Conservation (phyloP, 1,140 invertebrate genomes). For the Mercenaria mercenaria region DNA sequence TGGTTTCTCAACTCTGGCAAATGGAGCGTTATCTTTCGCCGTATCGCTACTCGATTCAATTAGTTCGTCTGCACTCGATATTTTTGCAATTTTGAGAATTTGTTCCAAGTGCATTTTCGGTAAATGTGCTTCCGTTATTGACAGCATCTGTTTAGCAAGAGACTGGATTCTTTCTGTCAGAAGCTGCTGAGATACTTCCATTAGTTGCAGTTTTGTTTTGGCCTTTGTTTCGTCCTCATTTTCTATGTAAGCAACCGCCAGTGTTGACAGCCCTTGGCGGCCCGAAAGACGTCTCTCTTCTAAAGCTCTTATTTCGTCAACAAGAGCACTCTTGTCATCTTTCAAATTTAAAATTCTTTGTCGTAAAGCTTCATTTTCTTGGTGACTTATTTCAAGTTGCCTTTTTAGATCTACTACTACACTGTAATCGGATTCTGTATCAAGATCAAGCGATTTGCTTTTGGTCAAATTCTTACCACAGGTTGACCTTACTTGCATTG, state of each 20-base stretch:
- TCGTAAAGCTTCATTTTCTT: slow-evolving; percentile 86
- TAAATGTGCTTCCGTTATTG: slow-evolving; percentile 31
- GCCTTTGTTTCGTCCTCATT: slow-evolving; percentile 23
- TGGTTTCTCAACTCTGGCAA: background rate
- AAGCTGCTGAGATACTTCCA: background rate
- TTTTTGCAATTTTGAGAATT: slow-evolving; percentile 48
- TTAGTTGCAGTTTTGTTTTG: slow-evolving; percentile 12
- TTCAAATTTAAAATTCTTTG: slow-evolving; percentile 71
- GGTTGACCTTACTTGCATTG: slow-evolving; percentile 87
- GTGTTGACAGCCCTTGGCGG: background rate
- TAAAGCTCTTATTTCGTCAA: slow-evolving; percentile 88
- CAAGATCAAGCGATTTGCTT: slow-evolving; percentile 82
- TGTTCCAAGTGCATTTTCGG: slow-evolving; percentile 27
- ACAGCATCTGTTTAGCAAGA: slow-evolving; percentile 26
- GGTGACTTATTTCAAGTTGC: slow-evolving; percentile 91
- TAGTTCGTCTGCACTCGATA: slow-evolving; percentile 37
- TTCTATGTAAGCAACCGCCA: slow-evolving; percentile 44
- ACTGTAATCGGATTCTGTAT: slow-evolving; percentile 58
- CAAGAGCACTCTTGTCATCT: slow-evolving; percentile 81
- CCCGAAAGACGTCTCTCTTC: background rate
- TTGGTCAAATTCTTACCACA: slow-evolving; percentile 80
- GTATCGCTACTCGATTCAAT: slow-evolving; percentile 7
- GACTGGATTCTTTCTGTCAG: slow-evolving; percentile 40
- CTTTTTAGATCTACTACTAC: slow-evolving; percentile 89
- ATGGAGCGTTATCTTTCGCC: background rate